Percentiles rank a stretch among this genome's conserved stretches.
Conservation (phyloP, 2,113 vertebrate genomes). For the Pantherophis guttatus region DNA sequence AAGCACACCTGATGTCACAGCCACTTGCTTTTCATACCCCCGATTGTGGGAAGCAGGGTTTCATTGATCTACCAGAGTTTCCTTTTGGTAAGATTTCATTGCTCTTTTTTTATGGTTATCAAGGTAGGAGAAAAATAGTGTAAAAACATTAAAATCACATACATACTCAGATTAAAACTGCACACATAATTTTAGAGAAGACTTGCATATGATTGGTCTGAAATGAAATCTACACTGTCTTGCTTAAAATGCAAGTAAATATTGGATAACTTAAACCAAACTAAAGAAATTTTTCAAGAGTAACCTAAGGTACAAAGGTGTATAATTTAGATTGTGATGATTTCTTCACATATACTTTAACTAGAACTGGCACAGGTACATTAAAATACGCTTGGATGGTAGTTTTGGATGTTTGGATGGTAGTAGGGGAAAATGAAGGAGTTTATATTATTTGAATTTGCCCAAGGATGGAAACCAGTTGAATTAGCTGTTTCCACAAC, state of each 20-base stretch:
- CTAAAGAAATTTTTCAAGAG: background rate
- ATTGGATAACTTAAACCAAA: background rate
- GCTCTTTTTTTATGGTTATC: background rate
- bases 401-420: background rate
- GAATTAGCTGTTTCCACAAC: background rate
- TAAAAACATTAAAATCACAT: background rate
- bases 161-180: background rate
- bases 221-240: background rate
- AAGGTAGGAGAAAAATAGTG: background rate
- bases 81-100: conserved; percentile 82
- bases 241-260: background rate
- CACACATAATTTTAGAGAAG: background rate
- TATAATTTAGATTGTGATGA: background rate
- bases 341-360: background rate
- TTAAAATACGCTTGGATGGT: background rate
- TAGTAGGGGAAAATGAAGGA: background rate
- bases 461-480: background rate
- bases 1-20: conserved; percentile 89
- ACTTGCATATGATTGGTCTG: background rate
- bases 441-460: background rate
- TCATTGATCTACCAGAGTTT: conserved; percentile 96
- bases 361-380: background rate
- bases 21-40: conserved; percentile 94
- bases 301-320: background rate
- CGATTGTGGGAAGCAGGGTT: conserved; percentile 91